Conservation (phyloP, 2,113 vertebrate genomes). For the Fregata magnificens region DNA sequence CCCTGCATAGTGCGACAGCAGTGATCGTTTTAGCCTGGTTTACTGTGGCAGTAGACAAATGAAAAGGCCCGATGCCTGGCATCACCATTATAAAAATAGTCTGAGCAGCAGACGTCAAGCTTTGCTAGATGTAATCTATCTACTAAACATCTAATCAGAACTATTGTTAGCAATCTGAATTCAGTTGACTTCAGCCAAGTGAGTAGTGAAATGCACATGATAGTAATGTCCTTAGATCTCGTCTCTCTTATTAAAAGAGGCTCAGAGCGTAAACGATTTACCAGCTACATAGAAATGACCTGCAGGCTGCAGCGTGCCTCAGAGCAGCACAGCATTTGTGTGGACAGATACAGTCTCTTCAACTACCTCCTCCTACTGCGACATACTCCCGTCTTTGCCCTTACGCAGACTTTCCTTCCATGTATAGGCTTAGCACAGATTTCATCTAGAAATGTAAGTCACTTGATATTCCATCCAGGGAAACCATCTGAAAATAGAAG, state of each 20-base stretch:
- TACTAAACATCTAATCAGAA: neutral
- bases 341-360: neutral
- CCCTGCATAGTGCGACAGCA: neutral
- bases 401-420: neutral
- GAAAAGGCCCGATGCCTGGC: neutral
- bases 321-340: neutral
- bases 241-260: neutral
- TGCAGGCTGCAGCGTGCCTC: neutral
- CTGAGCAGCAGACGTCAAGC: neutral
- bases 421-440: neutral
- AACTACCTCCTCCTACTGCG: fast-evolving
- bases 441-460: neutral
- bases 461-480: neutral
- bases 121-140: neutral
- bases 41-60: neutral
- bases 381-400: neutral
- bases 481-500: neutral
- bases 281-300: neutral
- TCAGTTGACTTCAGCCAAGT: neutral
- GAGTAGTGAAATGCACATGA: neutral
- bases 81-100: neutral
- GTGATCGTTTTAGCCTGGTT: neutral
- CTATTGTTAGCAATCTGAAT: neutral
- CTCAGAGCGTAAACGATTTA: neutral
- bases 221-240: neutral